Evolutionary conservation across 2,888 invertebrate genomes (phyloP).

Genomic region (Drosophila neutralis): DNA sequence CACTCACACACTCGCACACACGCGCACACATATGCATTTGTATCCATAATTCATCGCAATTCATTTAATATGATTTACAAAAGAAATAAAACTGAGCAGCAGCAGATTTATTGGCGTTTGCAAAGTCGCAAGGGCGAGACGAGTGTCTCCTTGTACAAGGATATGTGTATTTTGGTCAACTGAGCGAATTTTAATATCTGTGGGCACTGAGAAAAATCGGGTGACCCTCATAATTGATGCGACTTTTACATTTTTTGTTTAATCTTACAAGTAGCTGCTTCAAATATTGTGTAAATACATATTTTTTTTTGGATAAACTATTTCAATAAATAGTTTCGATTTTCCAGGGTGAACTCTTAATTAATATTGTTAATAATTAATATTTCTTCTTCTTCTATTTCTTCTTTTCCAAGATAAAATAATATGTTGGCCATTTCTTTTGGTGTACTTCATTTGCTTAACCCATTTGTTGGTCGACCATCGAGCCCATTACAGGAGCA

Average conservation of each 20-base stretch:
- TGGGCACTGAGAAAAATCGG: conserved; percentile 41
- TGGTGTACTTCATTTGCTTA: conserved; percentile 56
- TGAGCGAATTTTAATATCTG: conserved; percentile 40
- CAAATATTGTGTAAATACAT: neutral
- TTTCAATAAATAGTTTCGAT: neutral
- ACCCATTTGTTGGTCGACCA: conserved; percentile 47
- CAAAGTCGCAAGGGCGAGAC: conserved; percentile 47
- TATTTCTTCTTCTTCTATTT: no score
- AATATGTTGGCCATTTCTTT: conserved; percentile 24
- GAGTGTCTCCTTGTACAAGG: conserved; percentile 31
- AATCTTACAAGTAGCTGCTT: neutral
- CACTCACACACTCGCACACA: conserved; percentile 6
- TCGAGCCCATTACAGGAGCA: conserved; percentile 41
- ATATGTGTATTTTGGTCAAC: conserved; percentile 61
- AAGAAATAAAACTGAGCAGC: conserved; percentile 65
- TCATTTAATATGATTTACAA: conserved; percentile 78
- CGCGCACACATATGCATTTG: conserved; percentile 49
- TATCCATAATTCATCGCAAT: conserved; percentile 74
- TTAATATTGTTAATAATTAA: neutral
- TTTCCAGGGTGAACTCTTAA: neutral
- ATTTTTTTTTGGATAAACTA: neutral
- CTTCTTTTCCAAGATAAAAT: neutral
- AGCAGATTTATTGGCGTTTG: conserved; percentile 60
- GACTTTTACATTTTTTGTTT: neutral
- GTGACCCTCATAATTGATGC: no score